Evolutionary conservation across 1,140 invertebrate species (phyloP).

Genomic region (Cyclargus thomasi): DNA sequence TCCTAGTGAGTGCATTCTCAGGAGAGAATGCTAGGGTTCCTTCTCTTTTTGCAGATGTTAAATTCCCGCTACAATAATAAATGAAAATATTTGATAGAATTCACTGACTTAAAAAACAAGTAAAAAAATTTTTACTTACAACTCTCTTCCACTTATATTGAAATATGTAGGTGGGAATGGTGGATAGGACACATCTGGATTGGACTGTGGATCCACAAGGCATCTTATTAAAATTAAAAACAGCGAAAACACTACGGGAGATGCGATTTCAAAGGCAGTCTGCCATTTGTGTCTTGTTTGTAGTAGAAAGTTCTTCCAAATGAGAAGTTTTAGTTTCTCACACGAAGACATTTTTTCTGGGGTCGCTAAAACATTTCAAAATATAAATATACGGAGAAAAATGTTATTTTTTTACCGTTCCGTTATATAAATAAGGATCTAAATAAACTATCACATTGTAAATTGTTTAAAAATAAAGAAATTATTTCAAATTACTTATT

Average conservation of each 20-base stretch:
- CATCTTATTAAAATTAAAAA: slow-evolving; percentile 82
- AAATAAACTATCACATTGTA: neutral
- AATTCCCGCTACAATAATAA: slow-evolving; percentile 45
- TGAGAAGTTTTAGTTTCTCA: slow-evolving; percentile 80
- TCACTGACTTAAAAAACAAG: neutral
- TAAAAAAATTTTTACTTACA: slow-evolving; percentile 46
- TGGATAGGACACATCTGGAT: slow-evolving; percentile 50
- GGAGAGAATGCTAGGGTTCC: slow-evolving; percentile 66
- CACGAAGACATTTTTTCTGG: slow-evolving; percentile 49
- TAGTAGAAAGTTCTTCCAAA: slow-evolving; percentile 91
- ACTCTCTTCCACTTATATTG: slow-evolving; percentile 51
- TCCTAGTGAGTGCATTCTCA: slow-evolving; percentile 56
- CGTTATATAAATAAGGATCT: neutral
- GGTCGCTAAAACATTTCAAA: slow-evolving; percentile 28
- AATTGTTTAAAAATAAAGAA: neutral
- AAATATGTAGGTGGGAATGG: slow-evolving; percentile 61
- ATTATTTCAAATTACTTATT: neutral
- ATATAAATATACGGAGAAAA: neutral
- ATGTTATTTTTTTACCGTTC: neutral
- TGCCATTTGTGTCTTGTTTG: slow-evolving; percentile 86
- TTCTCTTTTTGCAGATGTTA: slow-evolving; percentile 50
- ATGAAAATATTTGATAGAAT: slow-evolving; percentile 11
- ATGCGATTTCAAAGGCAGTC: slow-evolving; percentile 82
- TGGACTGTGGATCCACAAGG: slow-evolving; percentile 72
- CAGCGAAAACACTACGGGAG: slow-evolving; percentile 83